Conservation (phyloP, 1,140 invertebrate species). For the Dinoponera quadriceps region DNA sequence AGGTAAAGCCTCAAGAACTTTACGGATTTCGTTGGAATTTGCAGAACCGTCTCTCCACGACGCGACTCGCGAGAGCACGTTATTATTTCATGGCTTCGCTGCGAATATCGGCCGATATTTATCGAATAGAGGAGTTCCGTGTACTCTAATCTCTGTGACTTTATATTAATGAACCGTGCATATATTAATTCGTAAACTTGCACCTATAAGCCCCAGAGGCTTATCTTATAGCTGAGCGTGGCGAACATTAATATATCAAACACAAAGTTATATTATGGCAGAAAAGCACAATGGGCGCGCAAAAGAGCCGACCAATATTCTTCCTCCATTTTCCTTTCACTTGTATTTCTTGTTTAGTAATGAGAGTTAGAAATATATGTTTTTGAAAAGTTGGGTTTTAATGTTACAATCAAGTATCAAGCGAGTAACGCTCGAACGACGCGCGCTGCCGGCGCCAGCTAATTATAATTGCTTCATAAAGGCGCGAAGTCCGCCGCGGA, state of each 20-base stretch:
- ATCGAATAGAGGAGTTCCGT: slow-evolving; percentile 15
- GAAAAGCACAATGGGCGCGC: too few relatives aligned
- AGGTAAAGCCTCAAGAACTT: slow-evolving; percentile 39
- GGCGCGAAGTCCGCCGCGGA: background rate
- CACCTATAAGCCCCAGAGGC: too few relatives aligned
- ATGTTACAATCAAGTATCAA: slow-evolving; percentile 25
- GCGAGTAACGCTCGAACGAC: background rate
- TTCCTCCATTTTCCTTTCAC: too few relatives aligned
- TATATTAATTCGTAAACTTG: too few relatives aligned
- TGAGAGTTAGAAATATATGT: background rate
- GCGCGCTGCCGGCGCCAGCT: background rate
- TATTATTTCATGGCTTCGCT: slow-evolving; percentile 43
- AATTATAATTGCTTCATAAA: slow-evolving; percentile 35
- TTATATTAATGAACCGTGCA: background rate
- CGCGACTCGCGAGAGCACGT: slow-evolving; percentile 33
- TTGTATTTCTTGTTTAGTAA: too few relatives aligned
- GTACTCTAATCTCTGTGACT: background rate
- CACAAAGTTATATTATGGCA: too few relatives aligned
- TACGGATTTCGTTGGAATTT: slow-evolving; percentile 66
- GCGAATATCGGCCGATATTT: slow-evolving; percentile 6
- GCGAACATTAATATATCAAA: too few relatives aligned
- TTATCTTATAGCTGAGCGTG: too few relatives aligned
- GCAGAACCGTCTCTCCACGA: slow-evolving; percentile 60
- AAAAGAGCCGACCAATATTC: too few relatives aligned
- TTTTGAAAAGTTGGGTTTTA: background rate